phyloP scores from a whole-genome alignment of 2,888 invertebrate species.

The Ornithoptera priamus region DNA sequence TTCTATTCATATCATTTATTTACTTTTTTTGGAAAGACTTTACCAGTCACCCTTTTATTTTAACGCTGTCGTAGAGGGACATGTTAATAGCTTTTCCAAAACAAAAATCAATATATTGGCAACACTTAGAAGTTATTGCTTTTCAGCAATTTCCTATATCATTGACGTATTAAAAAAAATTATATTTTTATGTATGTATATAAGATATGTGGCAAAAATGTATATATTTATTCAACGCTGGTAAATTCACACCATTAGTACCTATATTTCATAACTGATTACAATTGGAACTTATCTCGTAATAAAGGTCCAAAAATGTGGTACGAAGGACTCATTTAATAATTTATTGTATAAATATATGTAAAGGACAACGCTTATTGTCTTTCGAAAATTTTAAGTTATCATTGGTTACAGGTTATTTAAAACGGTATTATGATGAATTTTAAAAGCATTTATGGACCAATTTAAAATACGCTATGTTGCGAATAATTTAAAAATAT shows the following conservation, averaged over 20 bases:
- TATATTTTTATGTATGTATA: constrained; percentile 18
- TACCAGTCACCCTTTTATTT: constrained; percentile 46
- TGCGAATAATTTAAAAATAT: too few species aligned
- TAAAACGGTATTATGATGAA: too few species aligned
- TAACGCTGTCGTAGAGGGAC: constrained; percentile 41
- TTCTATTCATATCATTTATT: neutral
- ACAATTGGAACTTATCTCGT: constrained; percentile 47
- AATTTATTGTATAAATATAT: too few species aligned
- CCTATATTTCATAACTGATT: constrained; percentile 34
- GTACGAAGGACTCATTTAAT: neutral
- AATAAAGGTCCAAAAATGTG: constrained; percentile 37
- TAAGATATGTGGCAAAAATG: constrained; percentile 32
- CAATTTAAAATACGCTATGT: too few species aligned
- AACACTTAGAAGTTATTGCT: constrained; percentile 38
- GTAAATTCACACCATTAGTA: neutral
- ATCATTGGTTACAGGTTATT: too few species aligned
- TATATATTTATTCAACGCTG: constrained; percentile 27
- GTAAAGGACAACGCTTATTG: too few species aligned
- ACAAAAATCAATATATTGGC: constrained; percentile 34
- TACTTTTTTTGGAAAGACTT: constrained; percentile 40
- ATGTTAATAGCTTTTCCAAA: constrained; percentile 36
- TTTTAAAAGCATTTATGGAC: too few species aligned
- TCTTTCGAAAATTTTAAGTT: too few species aligned
- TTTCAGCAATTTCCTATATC: constrained; percentile 32
- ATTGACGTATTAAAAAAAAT: constrained; percentile 32